A percentile compares a stretch with the other conserved stretches of the same genome.
phyloP scores from a whole-genome alignment of 2,888 invertebrate species.

The Dorcus parallelipipedus region DNA sequence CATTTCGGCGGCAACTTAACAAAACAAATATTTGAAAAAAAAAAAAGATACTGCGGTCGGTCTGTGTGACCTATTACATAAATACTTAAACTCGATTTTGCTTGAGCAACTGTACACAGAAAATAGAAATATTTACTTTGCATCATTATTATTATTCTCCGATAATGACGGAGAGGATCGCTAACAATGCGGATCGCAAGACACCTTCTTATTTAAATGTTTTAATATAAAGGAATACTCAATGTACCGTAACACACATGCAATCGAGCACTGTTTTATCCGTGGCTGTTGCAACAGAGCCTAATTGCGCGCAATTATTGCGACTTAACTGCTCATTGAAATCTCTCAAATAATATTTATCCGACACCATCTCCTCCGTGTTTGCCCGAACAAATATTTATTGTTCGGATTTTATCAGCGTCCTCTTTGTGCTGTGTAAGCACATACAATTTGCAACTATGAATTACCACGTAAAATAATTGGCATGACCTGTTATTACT shows the following conservation, averaged over 20 bases:
- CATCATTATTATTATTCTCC: not conserved
- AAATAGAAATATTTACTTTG: too few species aligned
- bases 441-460: not conserved
- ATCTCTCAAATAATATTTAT: slow-evolving; percentile 3
- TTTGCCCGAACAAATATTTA: not conserved
- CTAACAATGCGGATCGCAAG: slow-evolving; percentile 5
- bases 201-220: slow-evolving; percentile 10
- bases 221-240: slow-evolving; percentile 12
- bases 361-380: not conserved
- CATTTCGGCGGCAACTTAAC: too few species aligned
- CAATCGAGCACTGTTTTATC: slow-evolving; percentile 15
- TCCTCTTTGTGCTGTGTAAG: not conserved
- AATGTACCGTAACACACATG: slow-evolving; percentile 19
- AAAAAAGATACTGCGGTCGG: too few species aligned
- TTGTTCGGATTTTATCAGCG: not conserved
- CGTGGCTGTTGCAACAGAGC: slow-evolving; percentile 15
- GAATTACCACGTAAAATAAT: not conserved
- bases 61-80: too few species aligned
- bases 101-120: too few species aligned
- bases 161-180: not conserved
- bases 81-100: too few species aligned
- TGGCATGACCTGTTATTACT: too few species aligned
- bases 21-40: too few species aligned
- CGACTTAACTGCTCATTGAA: slow-evolving; percentile 13
- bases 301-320: slow-evolving; percentile 19